phyloP scores from a whole-genome alignment of 2,888 invertebrate genomes.

The Phengaris alcon region DNA sequence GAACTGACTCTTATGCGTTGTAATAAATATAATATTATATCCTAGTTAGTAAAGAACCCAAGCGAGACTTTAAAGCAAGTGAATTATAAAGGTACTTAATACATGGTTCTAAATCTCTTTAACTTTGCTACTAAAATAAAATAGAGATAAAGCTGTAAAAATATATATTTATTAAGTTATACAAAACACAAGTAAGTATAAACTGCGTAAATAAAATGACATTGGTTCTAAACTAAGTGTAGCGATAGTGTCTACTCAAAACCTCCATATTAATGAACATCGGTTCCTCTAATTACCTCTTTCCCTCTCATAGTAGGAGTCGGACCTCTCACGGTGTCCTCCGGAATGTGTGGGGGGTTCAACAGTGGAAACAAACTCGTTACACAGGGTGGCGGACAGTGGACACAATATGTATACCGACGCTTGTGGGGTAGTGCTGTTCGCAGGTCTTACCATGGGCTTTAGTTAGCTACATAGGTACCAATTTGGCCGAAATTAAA shows the following conservation, averaged over 20 bases:
- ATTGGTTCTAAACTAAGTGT: background rate
- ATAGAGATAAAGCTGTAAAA: too few relatives aligned
- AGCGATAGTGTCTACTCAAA: constrained; percentile 1
- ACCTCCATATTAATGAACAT: background rate
- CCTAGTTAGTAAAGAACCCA: too few relatives aligned
- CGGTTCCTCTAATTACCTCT: constrained; percentile 80
- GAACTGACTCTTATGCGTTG: too few relatives aligned
- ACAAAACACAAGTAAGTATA: too few relatives aligned
- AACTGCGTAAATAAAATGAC: background rate
- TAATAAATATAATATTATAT: too few relatives aligned
- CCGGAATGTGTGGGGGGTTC: constrained; percentile 67
- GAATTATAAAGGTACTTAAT: too few relatives aligned
- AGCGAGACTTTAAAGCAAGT: too few relatives aligned
- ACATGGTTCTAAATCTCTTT: too few relatives aligned
- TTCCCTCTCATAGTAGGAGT: constrained; percentile 84
- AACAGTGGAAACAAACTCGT: constrained; percentile 48
- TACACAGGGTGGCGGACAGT: constrained; percentile 42
- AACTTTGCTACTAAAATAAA: too few relatives aligned
- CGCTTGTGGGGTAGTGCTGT: constrained; percentile 13
- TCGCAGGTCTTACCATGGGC: background rate
- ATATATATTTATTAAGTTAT: too few relatives aligned
- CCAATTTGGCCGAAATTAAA: too few relatives aligned
- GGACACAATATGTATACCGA: constrained; percentile 1
- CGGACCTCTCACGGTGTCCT: constrained; percentile 68
- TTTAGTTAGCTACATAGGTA: background rate